phyloP scores from a whole-genome alignment of 2,888 invertebrate genomes.

The Helleia helle region DNA sequence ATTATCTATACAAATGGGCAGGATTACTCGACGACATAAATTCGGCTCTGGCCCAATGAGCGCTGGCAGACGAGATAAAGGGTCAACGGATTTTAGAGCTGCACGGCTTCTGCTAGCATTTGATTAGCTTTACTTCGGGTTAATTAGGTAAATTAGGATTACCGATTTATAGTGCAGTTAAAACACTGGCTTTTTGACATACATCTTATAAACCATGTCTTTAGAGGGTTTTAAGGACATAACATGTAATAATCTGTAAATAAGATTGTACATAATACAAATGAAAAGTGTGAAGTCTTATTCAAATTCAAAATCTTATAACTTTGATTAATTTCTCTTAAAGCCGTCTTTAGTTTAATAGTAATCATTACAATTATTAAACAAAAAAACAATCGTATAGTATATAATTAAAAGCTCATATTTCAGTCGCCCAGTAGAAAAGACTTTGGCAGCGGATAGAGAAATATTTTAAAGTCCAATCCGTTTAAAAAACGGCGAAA shows the following conservation, averaged over 20 bases:
- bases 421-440: constrained; percentile 23
- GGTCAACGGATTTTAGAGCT: constrained; percentile 66
- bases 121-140: constrained; percentile 22
- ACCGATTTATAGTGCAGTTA: constrained; percentile 13
- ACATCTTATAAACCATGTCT: too few relatives aligned
- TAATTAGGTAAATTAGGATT: constrained; percentile 17
- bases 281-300: too few relatives aligned
- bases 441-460: constrained; percentile 38
- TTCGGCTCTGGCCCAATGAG: constrained; percentile 70
- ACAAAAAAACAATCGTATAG: too few relatives aligned
- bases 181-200: too few relatives aligned
- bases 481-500: constrained; percentile 50
- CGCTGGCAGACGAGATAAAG: constrained; percentile 62
- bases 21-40: constrained; percentile 72
- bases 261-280: too few relatives aligned
- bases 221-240: too few relatives aligned
- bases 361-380: too few relatives aligned
- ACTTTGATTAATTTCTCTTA: too few relatives aligned
- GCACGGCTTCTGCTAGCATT: constrained; percentile 39
- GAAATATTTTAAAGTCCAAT: constrained; percentile 59
- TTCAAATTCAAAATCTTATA: too few relatives aligned
- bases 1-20: constrained; percentile 73
- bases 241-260: too few relatives aligned
- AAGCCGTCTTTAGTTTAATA: too few relatives aligned
- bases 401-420: constrained; percentile 23